Percentiles rank a stretch among this genome's conserved stretches.
Conservation (phyloP, 1,140 invertebrate genomes). For the Trinorchestia longiramus region DNA sequence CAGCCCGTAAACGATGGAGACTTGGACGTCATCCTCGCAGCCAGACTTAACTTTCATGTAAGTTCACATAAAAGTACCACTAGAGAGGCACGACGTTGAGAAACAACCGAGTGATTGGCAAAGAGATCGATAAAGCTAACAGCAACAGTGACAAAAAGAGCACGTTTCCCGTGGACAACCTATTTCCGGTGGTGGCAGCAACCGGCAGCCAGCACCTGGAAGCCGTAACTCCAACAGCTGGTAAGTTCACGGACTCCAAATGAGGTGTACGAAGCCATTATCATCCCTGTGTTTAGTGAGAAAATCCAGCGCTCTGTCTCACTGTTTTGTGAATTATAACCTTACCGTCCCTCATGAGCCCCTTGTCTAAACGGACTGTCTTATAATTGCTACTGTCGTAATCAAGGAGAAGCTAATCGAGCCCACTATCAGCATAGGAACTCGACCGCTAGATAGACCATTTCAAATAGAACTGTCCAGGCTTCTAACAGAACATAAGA, state of each 20-base stretch:
- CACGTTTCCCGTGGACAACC: conserved; percentile 23
- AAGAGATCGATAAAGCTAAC: not conserved
- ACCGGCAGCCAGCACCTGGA: conserved; percentile 23
- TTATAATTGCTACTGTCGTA: not conserved
- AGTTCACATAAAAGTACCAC: not conserved
- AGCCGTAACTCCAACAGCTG: not conserved
- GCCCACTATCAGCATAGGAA: too few relatives aligned
- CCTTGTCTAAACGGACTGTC: not conserved
- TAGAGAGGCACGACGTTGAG: not conserved
- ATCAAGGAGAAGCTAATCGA: too few relatives aligned
- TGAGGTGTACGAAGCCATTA: not conserved
- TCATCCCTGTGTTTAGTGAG: not conserved
- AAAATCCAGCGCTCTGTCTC: not conserved
- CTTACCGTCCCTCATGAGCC: not conserved
- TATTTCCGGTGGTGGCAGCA: conserved; percentile 4
- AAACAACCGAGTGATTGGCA: not conserved
- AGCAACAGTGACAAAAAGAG: conserved; percentile 33
- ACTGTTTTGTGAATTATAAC: not conserved
- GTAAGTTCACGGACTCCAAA: not conserved
- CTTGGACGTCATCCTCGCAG: not conserved
- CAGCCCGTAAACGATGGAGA: not conserved
- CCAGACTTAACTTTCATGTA: not conserved
- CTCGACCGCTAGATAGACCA: too few relatives aligned
- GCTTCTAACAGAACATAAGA: too few relatives aligned
- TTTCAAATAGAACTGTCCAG: too few relatives aligned